phyloP scores from a whole-genome alignment of 2,797 vertebrate species.

The Gallinago nigripennis region DNA sequence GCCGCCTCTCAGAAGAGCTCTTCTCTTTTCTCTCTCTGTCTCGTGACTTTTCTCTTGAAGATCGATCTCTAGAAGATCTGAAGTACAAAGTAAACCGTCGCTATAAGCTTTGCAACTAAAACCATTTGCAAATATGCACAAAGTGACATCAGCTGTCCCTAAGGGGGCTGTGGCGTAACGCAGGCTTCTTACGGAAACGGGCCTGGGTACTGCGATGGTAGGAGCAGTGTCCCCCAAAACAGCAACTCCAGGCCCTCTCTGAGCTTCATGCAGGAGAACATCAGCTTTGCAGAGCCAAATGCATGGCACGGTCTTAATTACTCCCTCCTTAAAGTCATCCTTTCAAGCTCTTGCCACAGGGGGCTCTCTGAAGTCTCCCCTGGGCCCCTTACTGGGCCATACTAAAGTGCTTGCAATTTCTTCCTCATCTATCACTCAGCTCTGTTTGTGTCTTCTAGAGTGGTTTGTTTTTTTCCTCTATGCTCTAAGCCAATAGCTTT shows the following conservation, averaged over 20 bases:
- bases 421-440: neutral
- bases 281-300: rapidly evolving
- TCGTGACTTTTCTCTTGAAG: constrained; percentile 88
- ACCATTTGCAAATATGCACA: neutral
- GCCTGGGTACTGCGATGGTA: neutral
- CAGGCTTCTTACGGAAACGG: neutral
- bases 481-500: neutral
- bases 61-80: constrained; percentile 81
- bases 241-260: neutral
- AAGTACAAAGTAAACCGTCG: constrained; percentile 60
- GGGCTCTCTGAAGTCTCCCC: neutral
- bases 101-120: neutral
- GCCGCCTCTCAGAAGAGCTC: constrained; percentile 78
- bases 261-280: rapidly evolving
- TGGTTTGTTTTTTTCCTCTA: neutral
- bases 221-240: rapidly evolving
- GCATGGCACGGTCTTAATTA: rapidly evolving
- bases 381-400: neutral
- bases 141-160: neutral
- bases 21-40: constrained; percentile 84
- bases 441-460: neutral
- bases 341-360: neutral
- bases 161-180: neutral
- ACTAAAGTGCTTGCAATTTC: neutral
- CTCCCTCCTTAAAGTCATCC: neutral